phyloP scores from a whole-genome alignment of 2,113 vertebrate genomes.

The Smithornis capensis region DNA sequence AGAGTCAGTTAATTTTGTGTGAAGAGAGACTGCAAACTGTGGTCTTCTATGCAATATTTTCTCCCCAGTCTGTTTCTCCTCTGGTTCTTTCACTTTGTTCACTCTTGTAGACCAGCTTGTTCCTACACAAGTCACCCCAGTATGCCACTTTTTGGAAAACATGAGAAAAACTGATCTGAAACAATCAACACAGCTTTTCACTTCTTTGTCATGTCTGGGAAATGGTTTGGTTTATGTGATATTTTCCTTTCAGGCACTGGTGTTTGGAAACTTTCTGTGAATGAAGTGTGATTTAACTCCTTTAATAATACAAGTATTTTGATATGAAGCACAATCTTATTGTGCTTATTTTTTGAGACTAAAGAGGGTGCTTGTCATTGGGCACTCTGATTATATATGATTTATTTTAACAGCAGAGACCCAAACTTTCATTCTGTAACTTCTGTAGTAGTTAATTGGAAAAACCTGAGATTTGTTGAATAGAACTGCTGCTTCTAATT shows the following conservation, averaged over 20 bases:
- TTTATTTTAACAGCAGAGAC: not conserved
- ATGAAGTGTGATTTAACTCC: not conserved
- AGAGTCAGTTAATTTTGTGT: slow-evolving; percentile 4
- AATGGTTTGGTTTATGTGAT: not conserved
- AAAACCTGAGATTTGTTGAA: not conserved
- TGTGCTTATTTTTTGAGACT: not conserved
- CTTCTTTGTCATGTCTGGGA: not conserved
- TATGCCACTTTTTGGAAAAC: not conserved
- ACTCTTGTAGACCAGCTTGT: not conserved
- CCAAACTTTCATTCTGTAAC: not conserved
- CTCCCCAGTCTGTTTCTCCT: not conserved
- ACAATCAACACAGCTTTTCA: not conserved
- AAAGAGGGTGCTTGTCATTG: not conserved
- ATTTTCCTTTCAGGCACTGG: not conserved
- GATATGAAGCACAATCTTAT: not conserved
- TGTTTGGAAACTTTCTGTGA: not conserved
- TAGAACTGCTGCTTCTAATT: not conserved
- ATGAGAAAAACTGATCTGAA: slow-evolving; percentile 1
- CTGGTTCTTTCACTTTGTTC: not conserved
- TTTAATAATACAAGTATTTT: not conserved
- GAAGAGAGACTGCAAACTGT: not conserved
- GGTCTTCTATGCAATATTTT: not conserved
- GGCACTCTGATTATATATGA: not conserved
- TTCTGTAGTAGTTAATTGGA: not conserved
- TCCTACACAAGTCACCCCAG: not conserved